Conservation (phyloP, 2,888 invertebrate species). For the Tetragonula carbonaria region DNA sequence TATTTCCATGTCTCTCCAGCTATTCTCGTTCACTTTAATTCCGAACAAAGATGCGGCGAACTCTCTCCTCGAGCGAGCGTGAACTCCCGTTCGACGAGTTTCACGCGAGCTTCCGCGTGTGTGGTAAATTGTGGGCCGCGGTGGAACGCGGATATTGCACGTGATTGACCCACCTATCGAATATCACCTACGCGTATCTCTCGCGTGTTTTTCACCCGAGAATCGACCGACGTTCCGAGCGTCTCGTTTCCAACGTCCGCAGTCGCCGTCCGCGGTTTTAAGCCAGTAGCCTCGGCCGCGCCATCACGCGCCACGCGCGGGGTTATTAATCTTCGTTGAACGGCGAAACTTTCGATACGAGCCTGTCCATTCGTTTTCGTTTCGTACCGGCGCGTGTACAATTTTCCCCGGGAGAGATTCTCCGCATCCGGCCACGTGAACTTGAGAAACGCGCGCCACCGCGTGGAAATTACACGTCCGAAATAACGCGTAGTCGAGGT, state of each 20-base stretch:
- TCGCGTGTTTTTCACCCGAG: background rate
- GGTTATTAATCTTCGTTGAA: conserved; percentile 46
- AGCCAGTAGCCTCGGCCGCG: background rate
- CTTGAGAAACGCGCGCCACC: background rate
- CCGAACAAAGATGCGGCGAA: no score
- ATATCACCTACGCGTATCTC: background rate
- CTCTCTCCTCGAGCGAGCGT: no score
- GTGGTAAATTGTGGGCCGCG: background rate
- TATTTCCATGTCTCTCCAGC: background rate
- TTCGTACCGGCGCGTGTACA: conserved; percentile 18
- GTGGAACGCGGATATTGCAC: background rate
- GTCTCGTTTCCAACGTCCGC: conserved; percentile 23
- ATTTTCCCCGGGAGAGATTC: conserved; percentile 33
- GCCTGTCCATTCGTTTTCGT: conserved; percentile 51
- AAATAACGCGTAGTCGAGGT: background rate
- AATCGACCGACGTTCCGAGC: conserved; percentile 1
- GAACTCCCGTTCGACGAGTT: background rate
- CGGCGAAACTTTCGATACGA: conserved; percentile 47
- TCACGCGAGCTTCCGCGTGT: background rate
- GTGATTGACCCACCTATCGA: background rate
- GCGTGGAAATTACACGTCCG: background rate
- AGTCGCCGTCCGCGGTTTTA: background rate
- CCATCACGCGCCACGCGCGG: background rate
- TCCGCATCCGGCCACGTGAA: conserved; percentile 12
- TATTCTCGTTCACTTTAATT: background rate